phyloP scores from a whole-genome alignment of 2,113 vertebrate species.

The Pholis gunnellus region DNA sequence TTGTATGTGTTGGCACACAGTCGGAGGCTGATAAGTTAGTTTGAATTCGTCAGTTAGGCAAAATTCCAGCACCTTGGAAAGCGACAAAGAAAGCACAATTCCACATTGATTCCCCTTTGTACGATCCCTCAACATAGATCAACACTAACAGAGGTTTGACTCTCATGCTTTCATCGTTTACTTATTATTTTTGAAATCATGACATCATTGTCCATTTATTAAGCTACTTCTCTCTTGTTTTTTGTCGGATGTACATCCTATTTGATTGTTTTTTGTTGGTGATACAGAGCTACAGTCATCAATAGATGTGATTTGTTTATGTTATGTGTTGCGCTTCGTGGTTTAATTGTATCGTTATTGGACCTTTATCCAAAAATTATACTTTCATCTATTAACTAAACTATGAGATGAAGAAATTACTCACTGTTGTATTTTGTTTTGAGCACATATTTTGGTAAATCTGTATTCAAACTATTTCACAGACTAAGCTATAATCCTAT shows the following conservation, averaged over 20 bases:
- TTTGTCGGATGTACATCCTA: background rate
- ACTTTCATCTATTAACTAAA: background rate
- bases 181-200: background rate
- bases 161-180: background rate
- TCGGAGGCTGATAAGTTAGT: rapidly evolving
- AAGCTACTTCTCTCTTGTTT: background rate
- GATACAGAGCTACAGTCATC: background rate
- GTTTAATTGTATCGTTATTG: background rate
- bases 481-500: background rate
- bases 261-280: background rate
- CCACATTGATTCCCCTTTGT: background rate
- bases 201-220: background rate
- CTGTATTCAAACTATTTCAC: background rate
- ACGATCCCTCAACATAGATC: background rate
- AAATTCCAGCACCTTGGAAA: constrained; percentile 58
- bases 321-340: background rate
- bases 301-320: background rate
- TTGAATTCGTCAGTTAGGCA: background rate
- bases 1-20: rapidly evolving
- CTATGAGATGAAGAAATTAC: background rate
- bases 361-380: background rate
- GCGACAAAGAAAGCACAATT: background rate
- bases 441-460: background rate
- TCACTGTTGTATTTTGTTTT: background rate
- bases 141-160: background rate